Conservation (phyloP, 2,797 vertebrate genomes). For the Sternotherus odoratus region DNA sequence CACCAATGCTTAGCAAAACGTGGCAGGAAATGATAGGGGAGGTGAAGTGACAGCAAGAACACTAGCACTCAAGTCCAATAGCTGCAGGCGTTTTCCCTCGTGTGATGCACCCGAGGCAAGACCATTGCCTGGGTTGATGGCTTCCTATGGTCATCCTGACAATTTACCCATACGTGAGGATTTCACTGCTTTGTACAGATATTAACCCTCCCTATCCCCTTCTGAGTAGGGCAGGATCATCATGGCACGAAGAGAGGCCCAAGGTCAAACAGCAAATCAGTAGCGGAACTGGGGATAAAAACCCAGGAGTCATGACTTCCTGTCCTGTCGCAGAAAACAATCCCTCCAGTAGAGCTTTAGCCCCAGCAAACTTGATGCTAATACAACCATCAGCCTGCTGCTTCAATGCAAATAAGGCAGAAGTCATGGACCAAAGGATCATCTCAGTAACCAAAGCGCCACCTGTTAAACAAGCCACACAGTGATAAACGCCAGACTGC, state of each 20-base stretch:
- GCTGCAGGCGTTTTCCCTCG: background rate
- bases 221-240: background rate
- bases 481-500: background rate
- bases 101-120: background rate
- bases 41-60: rapidly evolving
- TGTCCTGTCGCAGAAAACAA: background rate
- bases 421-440: no score
- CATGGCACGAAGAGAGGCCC: background rate
- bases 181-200: background rate
- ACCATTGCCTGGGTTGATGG: background rate
- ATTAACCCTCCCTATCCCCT: background rate
- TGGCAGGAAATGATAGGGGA: background rate
- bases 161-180: rapidly evolving
- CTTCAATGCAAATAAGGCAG: background rate
- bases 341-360: background rate
- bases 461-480: background rate
- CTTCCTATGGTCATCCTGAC: background rate
- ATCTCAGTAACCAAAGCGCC: background rate
- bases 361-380: background rate
- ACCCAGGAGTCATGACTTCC: background rate
- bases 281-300: background rate
- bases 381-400: background rate
- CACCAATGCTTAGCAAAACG: background rate
- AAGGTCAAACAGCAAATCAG: background rate
- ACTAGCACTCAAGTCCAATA: background rate